Conservation (phyloP, 2,113 vertebrate species). For the Calidris pygmaea region DNA sequence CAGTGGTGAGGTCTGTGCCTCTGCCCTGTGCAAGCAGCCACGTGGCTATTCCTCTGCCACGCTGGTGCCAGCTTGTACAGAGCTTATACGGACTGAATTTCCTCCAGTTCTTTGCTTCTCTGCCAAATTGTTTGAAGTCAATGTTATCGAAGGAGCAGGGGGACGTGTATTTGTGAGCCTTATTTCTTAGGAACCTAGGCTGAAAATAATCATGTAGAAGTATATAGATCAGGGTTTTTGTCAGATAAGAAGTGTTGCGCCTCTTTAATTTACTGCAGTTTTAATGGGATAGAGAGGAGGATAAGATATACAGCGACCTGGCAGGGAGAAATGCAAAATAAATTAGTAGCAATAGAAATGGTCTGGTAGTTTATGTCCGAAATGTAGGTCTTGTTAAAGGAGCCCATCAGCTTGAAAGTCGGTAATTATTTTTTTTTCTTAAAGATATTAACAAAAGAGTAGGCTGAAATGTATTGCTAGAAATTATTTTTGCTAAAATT, state of each 20-base stretch:
- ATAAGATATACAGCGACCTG: background rate
- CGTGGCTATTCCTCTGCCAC: background rate
- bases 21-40: background rate
- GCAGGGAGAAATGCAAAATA: constrained; percentile 15
- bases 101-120: background rate
- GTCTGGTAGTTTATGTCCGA: background rate
- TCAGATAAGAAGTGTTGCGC: background rate
- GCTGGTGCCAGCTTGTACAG: background rate
- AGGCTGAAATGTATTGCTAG: background rate
- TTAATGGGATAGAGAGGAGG: constrained; percentile 11
- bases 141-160: background rate
- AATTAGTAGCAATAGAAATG: background rate
- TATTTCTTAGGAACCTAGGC: background rate
- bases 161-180: background rate
- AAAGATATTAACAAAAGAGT: background rate
- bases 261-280: background rate
- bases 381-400: background rate
- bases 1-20: background rate
- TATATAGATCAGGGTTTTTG: background rate
- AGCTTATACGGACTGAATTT: background rate
- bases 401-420: background rate
- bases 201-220: background rate
- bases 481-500: constrained; percentile 7
- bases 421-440: background rate
- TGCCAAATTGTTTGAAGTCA: background rate